Conservation (phyloP, 2,888 invertebrate species). For the Pristionchus fissidentatus region DNA sequence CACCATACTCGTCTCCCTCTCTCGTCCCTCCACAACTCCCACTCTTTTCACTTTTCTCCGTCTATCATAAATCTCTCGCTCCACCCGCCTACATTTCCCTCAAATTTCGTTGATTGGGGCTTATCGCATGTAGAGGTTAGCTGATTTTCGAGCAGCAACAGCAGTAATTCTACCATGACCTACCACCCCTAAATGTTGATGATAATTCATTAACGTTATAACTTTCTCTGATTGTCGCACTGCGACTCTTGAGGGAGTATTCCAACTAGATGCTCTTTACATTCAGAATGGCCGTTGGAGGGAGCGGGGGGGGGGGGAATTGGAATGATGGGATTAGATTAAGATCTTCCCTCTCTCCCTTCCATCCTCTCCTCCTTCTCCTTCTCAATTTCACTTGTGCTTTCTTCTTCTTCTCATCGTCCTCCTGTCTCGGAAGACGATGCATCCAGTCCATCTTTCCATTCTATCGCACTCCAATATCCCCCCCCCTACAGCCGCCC, state of each 20-base stretch:
- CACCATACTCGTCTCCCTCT: not conserved
- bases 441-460: conserved; percentile 39
- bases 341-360: conserved; percentile 49
- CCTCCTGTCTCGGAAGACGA: no score
- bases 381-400: conserved; percentile 43
- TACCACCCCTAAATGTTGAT: no score
- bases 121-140: no score
- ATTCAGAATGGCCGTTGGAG: conserved; percentile 36
- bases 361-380: conserved; percentile 24
- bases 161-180: no score
- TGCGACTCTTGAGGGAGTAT: no score
- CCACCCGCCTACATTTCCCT: not conserved
- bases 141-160: no score
- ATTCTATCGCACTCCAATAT: conserved; percentile 6
- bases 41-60: not conserved
- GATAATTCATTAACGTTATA: no score
- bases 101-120: no score
- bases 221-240: no score
- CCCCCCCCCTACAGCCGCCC: conserved; percentile 45
- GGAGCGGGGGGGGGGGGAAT: not conserved
- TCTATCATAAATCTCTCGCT: no score
- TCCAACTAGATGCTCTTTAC: not conserved
- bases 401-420: conserved; percentile 35
- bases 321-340: conserved; percentile 38
- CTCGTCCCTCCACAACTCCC: not conserved